Conservation (phyloP, 2,797 vertebrate species). For the Ptychadena robeensis region DNA sequence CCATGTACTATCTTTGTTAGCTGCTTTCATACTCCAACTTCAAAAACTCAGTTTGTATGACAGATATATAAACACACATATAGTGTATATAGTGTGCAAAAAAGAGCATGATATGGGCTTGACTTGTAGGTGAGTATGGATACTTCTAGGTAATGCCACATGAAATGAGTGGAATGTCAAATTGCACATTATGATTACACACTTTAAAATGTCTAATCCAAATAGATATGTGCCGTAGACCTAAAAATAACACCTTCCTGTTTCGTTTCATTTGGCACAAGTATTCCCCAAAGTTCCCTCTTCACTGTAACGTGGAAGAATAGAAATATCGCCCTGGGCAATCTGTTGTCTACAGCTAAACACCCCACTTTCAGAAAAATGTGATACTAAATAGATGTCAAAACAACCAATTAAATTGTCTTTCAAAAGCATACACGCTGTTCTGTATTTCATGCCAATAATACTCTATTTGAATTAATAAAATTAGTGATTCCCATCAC, state of each 20-base stretch:
- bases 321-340: neutral
- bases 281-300: neutral
- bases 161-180: neutral
- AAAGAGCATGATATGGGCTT: too few relatives aligned
- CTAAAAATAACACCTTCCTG: neutral
- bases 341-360: slow-evolving; percentile 4
- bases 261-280: neutral
- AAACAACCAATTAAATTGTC: slow-evolving; percentile 10
- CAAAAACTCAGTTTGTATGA: too few relatives aligned
- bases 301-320: neutral
- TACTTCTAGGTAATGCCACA: neutral
- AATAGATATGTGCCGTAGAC: neutral
- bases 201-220: neutral
- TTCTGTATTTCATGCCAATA: neutral
- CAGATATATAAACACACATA: too few relatives aligned
- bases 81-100: too few relatives aligned
- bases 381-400: slow-evolving; percentile 21
- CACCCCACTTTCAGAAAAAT: slow-evolving; percentile 3
- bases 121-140: too few relatives aligned
- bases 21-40: too few relatives aligned
- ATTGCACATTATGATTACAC: neutral
- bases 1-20: too few relatives aligned
- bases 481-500: neutral
- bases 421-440: neutral
- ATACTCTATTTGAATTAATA: neutral